Conservation (phyloP, 2,113 vertebrate species). For the Morone saxatilis region DNA sequence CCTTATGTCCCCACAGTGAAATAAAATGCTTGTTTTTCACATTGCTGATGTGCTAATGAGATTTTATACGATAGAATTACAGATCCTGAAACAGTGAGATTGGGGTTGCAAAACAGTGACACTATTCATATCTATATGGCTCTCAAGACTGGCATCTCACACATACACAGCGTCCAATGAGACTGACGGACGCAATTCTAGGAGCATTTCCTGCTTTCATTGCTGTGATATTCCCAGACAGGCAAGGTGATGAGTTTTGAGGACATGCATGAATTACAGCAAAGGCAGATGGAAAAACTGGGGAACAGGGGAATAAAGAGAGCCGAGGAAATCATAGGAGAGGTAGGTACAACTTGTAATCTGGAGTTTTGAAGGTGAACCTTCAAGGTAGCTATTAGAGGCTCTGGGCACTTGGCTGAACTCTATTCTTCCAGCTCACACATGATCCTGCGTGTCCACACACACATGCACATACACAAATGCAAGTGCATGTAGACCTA, state of each 20-base stretch:
- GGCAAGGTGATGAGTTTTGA: constrained; percentile 51
- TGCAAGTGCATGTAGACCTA: background rate
- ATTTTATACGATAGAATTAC: constrained; percentile 11
- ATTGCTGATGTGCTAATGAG: constrained; percentile 41
- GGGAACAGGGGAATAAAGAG: constrained; percentile 35
- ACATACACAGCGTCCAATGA: constrained; percentile 12
- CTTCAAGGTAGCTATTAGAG: constrained; percentile 54
- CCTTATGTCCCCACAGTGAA: constrained; percentile 18
- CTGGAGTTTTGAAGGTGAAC: constrained; percentile 73
- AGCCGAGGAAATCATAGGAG: constrained; percentile 34
- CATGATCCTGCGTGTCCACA: background rate
- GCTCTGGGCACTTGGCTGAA: constrained; percentile 49
- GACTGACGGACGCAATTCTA: constrained; percentile 25
- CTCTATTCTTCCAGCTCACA: constrained; percentile 38
- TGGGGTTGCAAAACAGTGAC: constrained; percentile 19
- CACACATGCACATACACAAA: background rate
- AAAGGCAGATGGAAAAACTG: constrained; percentile 44
- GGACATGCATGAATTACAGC: constrained; percentile 64
- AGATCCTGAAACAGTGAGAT: constrained; percentile 22
- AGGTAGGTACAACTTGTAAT: constrained; percentile 48
- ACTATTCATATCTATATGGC: constrained; percentile 25
- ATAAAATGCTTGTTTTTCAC: constrained; percentile 31
- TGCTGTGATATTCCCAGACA: constrained; percentile 49
- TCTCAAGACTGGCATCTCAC: constrained; percentile 2
- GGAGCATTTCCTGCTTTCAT: constrained; percentile 38